Base-by-base conservation (phyloP, 2,113 vertebrate species). In the Pygoscelis adeliae region DNA sequence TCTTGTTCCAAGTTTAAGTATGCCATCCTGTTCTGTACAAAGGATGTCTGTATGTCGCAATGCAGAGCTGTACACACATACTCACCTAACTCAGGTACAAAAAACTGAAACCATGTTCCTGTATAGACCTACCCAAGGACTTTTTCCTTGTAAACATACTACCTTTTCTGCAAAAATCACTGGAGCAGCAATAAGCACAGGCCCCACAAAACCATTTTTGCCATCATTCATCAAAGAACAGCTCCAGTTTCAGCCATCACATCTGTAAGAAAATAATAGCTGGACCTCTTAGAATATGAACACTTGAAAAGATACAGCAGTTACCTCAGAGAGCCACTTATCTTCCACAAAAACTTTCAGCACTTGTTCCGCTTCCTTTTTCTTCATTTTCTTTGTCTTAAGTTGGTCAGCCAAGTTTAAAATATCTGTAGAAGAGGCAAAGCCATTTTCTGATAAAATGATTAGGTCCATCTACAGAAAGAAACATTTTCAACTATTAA, bases 261-360 rank as follows among this genome's bases (percentile, higher is more conserved):
- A 63, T 49, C 46, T 3, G 0, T 44, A 65, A 67, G 16, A 86
- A 47, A 82, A 32, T 17, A 61, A 42, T 1, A 52, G 23, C 34
- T 72, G 44, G 11, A 49, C 27, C 53, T n/a, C 12, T 5, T 86
- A 72, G 74, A 47, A 44, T 67, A 53, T 0, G 0, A 61, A 49
- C 23, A 59, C 36, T 80, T 42, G 20, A 19, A 15, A 25, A 77
- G 34, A 16, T 17, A 4, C 9, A 87, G 25, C 59, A 53, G 15
- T 81, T 96, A 99, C 99, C 99, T 99, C 99, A 76, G 96, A 98
- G 50, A 99, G 98, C 99, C 99, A 99, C 82, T 99, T 99, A 96
- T 99, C 99, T 5, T 98, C 98, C n/a, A 99, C 99, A 22, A 99
- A 99, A 83, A 98, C 98, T 95, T 98, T 98, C n/a, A 99, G 94